Percentiles rank a stretch among this genome's conserved stretches.
These are phyloP conservation scores for Hylyphantes graminicola DNA, from an alignment of 1,140 invertebrate species.

Conservation along the genomic window DNA sequence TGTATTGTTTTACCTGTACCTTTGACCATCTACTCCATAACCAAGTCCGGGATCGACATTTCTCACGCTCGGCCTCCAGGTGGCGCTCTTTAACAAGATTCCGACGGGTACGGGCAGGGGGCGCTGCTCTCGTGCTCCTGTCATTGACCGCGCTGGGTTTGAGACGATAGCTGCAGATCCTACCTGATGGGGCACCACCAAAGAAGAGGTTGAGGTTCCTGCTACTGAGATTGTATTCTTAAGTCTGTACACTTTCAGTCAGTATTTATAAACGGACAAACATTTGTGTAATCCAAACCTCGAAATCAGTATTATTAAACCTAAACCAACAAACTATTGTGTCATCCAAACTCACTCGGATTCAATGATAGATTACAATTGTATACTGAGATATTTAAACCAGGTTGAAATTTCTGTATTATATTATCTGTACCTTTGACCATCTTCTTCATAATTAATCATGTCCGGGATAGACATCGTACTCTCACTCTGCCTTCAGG, in stretches of 20 bases:
- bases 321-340: no score
- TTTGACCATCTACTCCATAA: conserved; percentile 73
- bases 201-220: conserved; percentile 30
- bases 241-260: no score
- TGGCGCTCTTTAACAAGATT: conserved; percentile 81
- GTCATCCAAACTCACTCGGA: no score
- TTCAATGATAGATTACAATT: no score
- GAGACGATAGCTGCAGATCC: conserved; percentile 84
- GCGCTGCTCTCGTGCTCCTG: conserved; percentile 83
- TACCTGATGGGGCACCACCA: conserved; percentile 60
- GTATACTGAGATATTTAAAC: no score
- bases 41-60: conserved; percentile 86
- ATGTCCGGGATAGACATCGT: conserved; percentile 85
- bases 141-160: conserved; percentile 86
- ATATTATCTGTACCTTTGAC: no score
- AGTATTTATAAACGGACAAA: no score
- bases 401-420: no score
- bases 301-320: no score
- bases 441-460: conserved; percentile 80
- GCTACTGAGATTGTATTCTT: no score
- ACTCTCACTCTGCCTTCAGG: conserved; percentile 90
- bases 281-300: no score
- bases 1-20: no score
- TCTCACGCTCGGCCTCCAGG: conserved; percentile 90
- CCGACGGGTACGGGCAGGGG: conserved; percentile 81